These are phyloP conservation scores for Notothenia coriiceps DNA, from an alignment of 2,113 vertebrate genomes.

Conservation along the genomic window DNA sequence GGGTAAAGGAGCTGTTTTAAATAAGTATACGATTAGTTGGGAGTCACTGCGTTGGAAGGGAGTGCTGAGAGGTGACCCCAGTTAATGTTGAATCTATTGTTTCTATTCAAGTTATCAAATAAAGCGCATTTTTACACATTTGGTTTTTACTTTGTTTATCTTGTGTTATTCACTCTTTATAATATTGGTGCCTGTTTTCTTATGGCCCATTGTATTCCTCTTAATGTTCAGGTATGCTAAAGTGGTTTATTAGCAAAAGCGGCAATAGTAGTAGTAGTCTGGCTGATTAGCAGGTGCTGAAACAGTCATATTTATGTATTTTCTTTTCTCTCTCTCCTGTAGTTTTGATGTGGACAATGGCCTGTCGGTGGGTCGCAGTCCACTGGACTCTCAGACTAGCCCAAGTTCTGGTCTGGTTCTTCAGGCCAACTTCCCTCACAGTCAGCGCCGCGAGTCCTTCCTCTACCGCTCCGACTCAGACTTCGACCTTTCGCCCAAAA, in stretches of 20 bases:
- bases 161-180: not conserved
- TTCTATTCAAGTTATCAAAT: not conserved
- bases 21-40: not conserved
- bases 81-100: not conserved
- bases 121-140: not conserved
- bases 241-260: not conserved
- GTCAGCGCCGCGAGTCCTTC: constrained; percentile 94
- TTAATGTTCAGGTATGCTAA: not conserved
- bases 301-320: not conserved
- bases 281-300: not conserved
- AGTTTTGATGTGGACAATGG: constrained; percentile 98
- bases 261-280: not conserved
- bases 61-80: not conserved
- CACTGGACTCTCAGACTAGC: constrained; percentile 88
- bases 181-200: not conserved
- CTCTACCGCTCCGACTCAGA: constrained; percentile 96
- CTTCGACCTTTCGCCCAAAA: constrained; percentile 92
- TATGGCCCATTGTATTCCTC: not conserved
- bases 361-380: constrained; percentile 81
- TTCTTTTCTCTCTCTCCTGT: constrained; percentile 45
- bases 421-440: constrained; percentile 87
- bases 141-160: not conserved
- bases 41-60: not conserved
- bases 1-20: not conserved
- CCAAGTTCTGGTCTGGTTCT: constrained; percentile 87